Percentiles rank a stretch among this genome's conserved stretches.
phyloP scores from a whole-genome alignment of 2,113 vertebrate species.

The Pteropus alecto region DNA sequence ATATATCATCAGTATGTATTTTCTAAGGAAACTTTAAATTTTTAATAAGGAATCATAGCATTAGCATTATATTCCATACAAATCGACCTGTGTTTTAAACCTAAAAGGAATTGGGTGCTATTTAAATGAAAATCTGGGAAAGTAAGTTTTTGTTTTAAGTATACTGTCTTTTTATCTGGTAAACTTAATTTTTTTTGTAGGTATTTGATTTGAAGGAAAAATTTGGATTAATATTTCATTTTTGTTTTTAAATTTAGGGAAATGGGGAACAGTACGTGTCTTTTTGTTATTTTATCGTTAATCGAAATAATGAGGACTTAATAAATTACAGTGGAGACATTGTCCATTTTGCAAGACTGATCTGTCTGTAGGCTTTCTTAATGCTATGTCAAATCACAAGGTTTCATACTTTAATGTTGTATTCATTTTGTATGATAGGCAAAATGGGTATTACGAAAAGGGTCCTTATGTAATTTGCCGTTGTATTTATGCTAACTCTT shows the following conservation, averaged over 20 bases:
- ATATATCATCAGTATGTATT: background rate
- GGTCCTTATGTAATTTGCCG: background rate
- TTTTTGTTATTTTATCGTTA: background rate
- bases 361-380: background rate
- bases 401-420: slow-evolving; percentile 20
- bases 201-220: slow-evolving; percentile 18
- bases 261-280: background rate
- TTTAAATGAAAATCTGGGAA: slow-evolving; percentile 39
- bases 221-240: slow-evolving; percentile 7
- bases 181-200: background rate
- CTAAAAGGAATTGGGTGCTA: background rate
- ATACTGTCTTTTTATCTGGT: background rate
- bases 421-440: slow-evolving; percentile 7
- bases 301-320: slow-evolving; percentile 13
- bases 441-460: background rate
- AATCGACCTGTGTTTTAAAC: slow-evolving; percentile 30
- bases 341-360: background rate
- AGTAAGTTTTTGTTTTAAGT: slow-evolving; percentile 10
- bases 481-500: background rate
- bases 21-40: slow-evolving; percentile 33
- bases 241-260: slow-evolving; percentile 19
- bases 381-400: background rate
- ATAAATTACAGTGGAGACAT: background rate
- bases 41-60: slow-evolving; percentile 1
- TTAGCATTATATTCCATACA: background rate